phyloP scores from a whole-genome alignment of 2,113 vertebrate genomes.

The Baryphthengus martii region DNA sequence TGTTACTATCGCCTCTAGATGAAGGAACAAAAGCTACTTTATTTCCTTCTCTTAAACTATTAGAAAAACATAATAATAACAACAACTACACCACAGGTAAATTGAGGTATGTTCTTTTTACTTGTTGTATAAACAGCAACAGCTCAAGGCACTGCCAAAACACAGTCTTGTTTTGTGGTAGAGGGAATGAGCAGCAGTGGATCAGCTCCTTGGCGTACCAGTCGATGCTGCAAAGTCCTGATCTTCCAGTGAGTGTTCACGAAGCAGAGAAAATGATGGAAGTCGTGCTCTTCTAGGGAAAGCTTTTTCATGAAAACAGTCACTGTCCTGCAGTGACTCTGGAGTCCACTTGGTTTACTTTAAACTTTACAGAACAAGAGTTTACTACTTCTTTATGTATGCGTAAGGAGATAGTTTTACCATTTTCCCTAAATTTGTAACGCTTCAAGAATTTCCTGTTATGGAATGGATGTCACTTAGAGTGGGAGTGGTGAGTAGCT shows the following conservation, averaged over 20 bases:
- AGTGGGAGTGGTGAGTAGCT: neutral
- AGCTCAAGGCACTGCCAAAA: neutral
- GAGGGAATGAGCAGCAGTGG: neutral
- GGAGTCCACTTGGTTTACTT: neutral
- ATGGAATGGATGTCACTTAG: neutral
- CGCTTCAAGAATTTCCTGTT: constrained; percentile 2
- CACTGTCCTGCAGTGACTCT: neutral
- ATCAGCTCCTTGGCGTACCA: neutral
- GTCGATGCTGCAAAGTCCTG: neutral
- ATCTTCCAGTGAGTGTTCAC: neutral
- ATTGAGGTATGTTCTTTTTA: neutral
- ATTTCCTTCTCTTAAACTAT: neutral
- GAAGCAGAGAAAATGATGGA: neutral
- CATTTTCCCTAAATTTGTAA: constrained; percentile 1
- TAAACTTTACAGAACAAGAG: neutral
- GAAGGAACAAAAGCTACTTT: neutral
- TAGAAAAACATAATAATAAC: neutral
- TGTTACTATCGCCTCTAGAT: neutral
- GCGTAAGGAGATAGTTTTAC: neutral
- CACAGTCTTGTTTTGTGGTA: neutral
- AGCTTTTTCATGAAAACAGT: neutral
- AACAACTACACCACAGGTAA: neutral
- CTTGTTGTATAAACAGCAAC: neutral
- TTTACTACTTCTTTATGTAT: neutral
- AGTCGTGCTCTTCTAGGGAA: neutral